Evolutionary conservation across 2,113 vertebrate species (phyloP).

Genomic region (Oncorhynchus mykiss): DNA sequence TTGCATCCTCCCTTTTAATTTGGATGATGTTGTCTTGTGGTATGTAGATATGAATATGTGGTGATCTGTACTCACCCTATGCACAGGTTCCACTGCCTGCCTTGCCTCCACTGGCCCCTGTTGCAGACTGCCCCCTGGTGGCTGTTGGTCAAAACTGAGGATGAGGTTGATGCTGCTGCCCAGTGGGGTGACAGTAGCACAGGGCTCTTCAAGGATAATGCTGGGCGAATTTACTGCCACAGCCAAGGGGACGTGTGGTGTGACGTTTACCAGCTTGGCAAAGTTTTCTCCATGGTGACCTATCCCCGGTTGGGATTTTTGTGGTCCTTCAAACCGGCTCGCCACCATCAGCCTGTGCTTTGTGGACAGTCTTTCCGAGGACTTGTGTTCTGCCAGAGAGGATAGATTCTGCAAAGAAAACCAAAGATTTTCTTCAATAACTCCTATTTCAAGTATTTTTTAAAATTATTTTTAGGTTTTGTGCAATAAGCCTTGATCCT

Average conservation of each 20-base stretch:
- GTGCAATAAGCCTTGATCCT: no score
- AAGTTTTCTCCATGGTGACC: background rate
- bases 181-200: conserved; percentile 35
- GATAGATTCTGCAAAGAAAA: background rate
- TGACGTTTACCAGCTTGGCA: background rate
- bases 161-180: conserved; percentile 70
- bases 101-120: background rate
- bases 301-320: background rate
- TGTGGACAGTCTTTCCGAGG: background rate
- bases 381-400: background rate
- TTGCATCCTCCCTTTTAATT: no score
- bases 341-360: background rate
- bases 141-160: conserved; percentile 65
- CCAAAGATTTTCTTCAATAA: background rate
- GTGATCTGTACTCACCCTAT: conserved; percentile 41
- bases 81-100: conserved; percentile 34
- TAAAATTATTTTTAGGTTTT: background rate
- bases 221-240: conserved; percentile 42
- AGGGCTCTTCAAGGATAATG: conserved; percentile 44
- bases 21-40: no score
- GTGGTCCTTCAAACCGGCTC: background rate
- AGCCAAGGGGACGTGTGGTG: background rate
- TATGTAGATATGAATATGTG: background rate
- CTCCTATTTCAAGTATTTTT: no score
- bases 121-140: conserved; percentile 47